Evolutionary conservation across 2,888 invertebrate species (phyloP).

Genomic region (Mamestra brassicae): DNA sequence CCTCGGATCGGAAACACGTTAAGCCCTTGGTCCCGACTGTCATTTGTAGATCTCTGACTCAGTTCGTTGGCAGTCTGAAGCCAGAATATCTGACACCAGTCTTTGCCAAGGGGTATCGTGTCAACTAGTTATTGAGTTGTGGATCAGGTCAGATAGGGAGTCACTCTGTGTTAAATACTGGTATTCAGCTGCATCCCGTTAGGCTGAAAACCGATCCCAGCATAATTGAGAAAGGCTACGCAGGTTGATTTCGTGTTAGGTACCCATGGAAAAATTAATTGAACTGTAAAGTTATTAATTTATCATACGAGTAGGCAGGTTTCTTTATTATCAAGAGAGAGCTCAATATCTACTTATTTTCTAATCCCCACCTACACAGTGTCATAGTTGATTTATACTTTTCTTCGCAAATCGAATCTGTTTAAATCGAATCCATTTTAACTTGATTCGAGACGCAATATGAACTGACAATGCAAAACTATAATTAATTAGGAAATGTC

Average conservation of each 20-base stretch:
- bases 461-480: slow-evolving; percentile 38
- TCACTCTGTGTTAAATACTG: too few relatives aligned
- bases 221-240: not conserved
- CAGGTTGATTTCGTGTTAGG: not conserved
- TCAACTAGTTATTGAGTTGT: too few relatives aligned
- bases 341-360: slow-evolving; percentile 17
- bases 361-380: slow-evolving; percentile 53
- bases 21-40: too few relatives aligned
- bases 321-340: slow-evolving; percentile 24
- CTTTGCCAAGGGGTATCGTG: too few relatives aligned
- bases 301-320: slow-evolving; percentile 2
- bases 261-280: slow-evolving; percentile 3
- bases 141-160: too few relatives aligned
- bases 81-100: too few relatives aligned
- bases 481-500: slow-evolving; percentile 42
- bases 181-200: too few relatives aligned
- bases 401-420: slow-evolving; percentile 45
- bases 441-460: slow-evolving; percentile 52
- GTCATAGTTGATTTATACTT: slow-evolving; percentile 32
- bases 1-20: too few relatives aligned
- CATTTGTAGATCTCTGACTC: too few relatives aligned
- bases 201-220: too few relatives aligned
- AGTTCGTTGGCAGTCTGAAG: too few relatives aligned
- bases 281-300: slow-evolving; percentile 17
- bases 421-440: slow-evolving; percentile 48